Evolutionary conservation across 2,113 vertebrate species (phyloP).

Genomic region (Salvator merianae): DNA sequence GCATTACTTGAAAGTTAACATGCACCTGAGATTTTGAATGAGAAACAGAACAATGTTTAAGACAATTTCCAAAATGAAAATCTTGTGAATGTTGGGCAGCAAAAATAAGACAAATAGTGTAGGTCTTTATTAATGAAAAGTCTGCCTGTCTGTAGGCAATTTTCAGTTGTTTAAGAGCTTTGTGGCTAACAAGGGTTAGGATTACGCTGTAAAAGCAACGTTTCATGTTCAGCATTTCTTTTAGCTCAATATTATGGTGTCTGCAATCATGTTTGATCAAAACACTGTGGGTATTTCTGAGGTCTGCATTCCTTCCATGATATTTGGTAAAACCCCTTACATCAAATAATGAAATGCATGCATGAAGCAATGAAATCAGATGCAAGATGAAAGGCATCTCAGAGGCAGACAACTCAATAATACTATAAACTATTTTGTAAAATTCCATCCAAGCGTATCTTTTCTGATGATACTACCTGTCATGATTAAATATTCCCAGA

Average conservation of each 20-base stretch:
- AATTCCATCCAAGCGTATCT: conserved; percentile 5
- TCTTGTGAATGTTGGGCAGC: conserved; percentile 44
- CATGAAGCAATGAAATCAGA: conserved; percentile 32
- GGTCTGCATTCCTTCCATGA: neutral
- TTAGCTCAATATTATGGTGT: conserved; percentile 11
- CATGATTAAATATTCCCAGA: conserved; percentile 3
- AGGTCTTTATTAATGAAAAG: conserved; percentile 41
- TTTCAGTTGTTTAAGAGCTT: conserved; percentile 40
- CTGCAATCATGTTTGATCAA: conserved; percentile 9
- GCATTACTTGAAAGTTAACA: conserved; percentile 33
- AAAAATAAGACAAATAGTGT: conserved; percentile 60
- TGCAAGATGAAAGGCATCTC: neutral
- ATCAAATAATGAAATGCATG: conserved; percentile 41
- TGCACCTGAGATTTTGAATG: conserved; percentile 60
- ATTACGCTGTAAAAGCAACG: conserved; percentile 39
- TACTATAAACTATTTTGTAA: neutral
- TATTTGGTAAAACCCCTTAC: conserved; percentile 15
- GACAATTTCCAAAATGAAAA: conserved; percentile 43
- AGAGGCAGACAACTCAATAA: conserved; percentile 3
- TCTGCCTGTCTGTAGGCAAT: neutral
- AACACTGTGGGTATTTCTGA: neutral
- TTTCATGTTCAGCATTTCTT: conserved; percentile 42
- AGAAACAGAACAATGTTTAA: conserved; percentile 55
- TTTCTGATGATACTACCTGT: conserved; percentile 16
- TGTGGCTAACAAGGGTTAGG: conserved; percentile 15